Evolutionary conservation across 1,140 invertebrate species (phyloP).

Genomic region (Pogonognathellus flavescens): DNA sequence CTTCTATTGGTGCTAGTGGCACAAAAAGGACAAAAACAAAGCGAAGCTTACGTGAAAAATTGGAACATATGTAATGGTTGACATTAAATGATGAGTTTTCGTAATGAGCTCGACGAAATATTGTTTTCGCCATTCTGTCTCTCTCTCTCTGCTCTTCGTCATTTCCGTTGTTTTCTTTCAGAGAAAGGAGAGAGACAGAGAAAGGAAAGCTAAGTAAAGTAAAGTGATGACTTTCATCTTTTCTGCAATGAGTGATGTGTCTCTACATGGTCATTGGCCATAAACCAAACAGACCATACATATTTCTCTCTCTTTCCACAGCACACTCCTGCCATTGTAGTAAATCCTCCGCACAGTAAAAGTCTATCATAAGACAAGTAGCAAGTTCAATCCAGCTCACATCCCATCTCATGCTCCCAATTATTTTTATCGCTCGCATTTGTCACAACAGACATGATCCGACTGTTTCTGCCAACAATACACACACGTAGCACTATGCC

Average conservation of each 20-base stretch:
- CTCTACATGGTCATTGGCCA: conserved; percentile 17
- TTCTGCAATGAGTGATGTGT: conserved; percentile 43
- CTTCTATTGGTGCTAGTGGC: no score
- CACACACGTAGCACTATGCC: no score
- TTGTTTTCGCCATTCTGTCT: background rate
- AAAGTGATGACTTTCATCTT: conserved; percentile 46
- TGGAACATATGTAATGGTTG: conserved; percentile 23
- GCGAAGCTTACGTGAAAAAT: background rate
- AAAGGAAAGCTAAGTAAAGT: background rate
- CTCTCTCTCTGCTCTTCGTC: background rate
- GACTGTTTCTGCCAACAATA: background rate
- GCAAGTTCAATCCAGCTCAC: background rate
- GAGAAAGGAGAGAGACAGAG: background rate
- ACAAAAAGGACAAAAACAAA: conserved; percentile 4
- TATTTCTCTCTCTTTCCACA: background rate
- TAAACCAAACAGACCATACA: conserved; percentile 14
- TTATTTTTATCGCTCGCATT: conserved; percentile 47
- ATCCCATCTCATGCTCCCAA: conserved; percentile 43
- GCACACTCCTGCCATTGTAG: background rate
- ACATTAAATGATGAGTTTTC: conserved; percentile 1
- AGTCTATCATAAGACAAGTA: background rate
- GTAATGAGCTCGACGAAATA: conserved; percentile 22
- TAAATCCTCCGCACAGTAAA: background rate
- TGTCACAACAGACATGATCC: conserved; percentile 35
- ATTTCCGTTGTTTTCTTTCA: background rate